phyloP scores from a whole-genome alignment of 2,888 invertebrate species.

The Syrphus vitripennis region DNA sequence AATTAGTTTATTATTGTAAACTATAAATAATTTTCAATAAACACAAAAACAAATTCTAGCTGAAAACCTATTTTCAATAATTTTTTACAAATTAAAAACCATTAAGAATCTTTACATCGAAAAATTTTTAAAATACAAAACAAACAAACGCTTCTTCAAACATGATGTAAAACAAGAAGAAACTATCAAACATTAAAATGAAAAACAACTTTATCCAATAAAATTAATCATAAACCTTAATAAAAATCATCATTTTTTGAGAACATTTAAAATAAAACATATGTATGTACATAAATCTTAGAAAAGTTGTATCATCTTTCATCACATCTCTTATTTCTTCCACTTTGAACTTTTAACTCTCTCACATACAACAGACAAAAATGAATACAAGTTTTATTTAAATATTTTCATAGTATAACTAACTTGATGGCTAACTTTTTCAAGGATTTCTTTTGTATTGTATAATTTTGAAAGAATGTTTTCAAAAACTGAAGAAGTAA shows the following conservation, averaged over 20 bases:
- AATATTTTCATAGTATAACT: conserved; percentile 17
- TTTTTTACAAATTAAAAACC: no score
- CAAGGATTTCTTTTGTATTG: not conserved
- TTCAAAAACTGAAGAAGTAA: not conserved
- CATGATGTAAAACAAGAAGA: not conserved
- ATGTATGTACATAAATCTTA: not conserved
- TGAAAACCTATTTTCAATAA: no score
- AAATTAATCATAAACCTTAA: not conserved
- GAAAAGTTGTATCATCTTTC: not conserved
- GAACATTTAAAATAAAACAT: not conserved
- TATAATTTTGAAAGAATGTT: not conserved
- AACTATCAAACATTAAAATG: not conserved
- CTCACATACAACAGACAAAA: not conserved
- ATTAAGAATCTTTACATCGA: not conserved
- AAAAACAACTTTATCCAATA: not conserved
- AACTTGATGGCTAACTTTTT: not conserved
- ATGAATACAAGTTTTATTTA: conserved; percentile 2
- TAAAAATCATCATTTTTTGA: not conserved
- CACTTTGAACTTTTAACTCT: conserved; percentile 25
- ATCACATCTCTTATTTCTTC: not conserved
- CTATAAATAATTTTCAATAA: not conserved
- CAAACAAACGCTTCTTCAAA: no score
- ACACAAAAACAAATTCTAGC: not conserved
- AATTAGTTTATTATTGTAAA: no score
- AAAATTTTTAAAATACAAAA: not conserved